Evolutionary conservation across 2,113 vertebrate species (phyloP), one percentile per base, ranked within the genome.

Genomic region (Stigmatopora argus): DNA sequence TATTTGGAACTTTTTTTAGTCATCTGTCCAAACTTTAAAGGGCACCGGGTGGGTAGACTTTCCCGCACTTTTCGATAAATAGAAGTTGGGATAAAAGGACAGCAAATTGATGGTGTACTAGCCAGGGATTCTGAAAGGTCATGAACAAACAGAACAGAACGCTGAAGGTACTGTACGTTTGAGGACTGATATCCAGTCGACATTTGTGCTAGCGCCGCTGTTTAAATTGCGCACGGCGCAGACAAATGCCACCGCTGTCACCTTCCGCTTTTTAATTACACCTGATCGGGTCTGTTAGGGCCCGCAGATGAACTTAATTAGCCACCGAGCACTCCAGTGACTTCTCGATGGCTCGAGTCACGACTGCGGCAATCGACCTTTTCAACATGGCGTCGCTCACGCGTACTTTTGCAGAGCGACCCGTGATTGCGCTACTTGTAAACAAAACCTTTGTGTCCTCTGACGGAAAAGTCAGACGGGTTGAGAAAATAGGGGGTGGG

Each of bases 241-340:
- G 90, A 94, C 92, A 98, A 98, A 98, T 98, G 94, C 91, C 96
- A 96, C 70, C 64, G 90, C 94, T 95, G 94, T 96, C 96, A 94
- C 88, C 73, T 83, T 80, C 89, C 92, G 88, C 67, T 86, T 91
- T 95, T 97, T 98, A 98, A 96, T 96, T 96, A 94, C 80, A 92
- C 91, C 91, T 93, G 92, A 92, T 88, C 87, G 89, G 89, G 75
- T 88, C 87, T 90, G 93, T 88, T 90, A 87, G 83, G 86, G 82
- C 87, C 88, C 83, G 63, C 78, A 90, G 87, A 86, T 90, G 87
- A 92, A 93, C 91, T 94, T 95, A 93, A 96, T 97, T 96, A 96
- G 90, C 78, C 91, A 90, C 87, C 75, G 85, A 84, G 86, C 87
- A 83, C 86, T 87, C 67, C 62, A 82, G 56, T 34, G 67, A 56